Conservation (phyloP, 2,888 invertebrate species). For the Leptopilina syphax region DNA sequence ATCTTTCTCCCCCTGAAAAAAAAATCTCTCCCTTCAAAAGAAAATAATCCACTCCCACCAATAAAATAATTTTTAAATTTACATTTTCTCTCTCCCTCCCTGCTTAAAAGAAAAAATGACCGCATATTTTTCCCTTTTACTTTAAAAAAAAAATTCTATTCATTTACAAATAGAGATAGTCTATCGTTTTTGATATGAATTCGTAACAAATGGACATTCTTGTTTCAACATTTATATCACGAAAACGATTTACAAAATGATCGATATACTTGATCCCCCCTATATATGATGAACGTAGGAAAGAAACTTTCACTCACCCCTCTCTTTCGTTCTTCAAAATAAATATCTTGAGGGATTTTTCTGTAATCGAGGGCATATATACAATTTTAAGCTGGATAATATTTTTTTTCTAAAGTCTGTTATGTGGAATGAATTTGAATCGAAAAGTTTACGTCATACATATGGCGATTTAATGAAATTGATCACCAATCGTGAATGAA, state of each 20-base stretch:
- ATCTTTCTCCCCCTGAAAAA: too few relatives aligned
- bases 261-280: neutral
- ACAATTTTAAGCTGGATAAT: conserved; percentile 14
- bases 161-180: conserved; percentile 1
- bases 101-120: too few relatives aligned
- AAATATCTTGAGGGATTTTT: conserved; percentile 8
- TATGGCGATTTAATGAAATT: conserved; percentile 2
- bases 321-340: neutral
- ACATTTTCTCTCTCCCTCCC: too few relatives aligned
- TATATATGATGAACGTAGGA: too few relatives aligned
- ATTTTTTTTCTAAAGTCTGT: conserved; percentile 2
- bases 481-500: conserved; percentile 8
- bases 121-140: too few relatives aligned
- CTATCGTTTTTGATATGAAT: neutral
- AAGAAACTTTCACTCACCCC: neutral
- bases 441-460: neutral
- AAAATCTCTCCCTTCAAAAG: too few relatives aligned
- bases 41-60: too few relatives aligned
- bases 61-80: too few relatives aligned
- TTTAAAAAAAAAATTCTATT: neutral
- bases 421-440: conserved; percentile 23
- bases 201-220: neutral
- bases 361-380: conserved; percentile 15
- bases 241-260: neutral
- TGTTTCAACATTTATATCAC: neutral